These are phyloP conservation scores for Rhynchopsitta pachyrhyncha DNA, from an alignment of 2,113 vertebrate genomes.

Conservation along the genomic window DNA sequence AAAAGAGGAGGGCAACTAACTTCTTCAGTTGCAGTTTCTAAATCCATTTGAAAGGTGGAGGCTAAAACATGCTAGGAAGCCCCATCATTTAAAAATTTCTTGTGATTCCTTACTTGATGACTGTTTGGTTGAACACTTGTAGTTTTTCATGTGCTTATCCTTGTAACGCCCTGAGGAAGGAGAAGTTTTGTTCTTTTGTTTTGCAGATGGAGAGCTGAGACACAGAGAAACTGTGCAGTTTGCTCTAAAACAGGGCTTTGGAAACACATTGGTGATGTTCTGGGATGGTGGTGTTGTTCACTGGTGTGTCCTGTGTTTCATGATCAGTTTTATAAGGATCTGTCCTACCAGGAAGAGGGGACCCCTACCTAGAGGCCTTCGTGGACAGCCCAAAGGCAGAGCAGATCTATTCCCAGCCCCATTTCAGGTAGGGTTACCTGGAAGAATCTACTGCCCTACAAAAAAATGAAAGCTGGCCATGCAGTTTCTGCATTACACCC, in stretches of 20 bases:
- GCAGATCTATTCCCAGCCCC: not conserved
- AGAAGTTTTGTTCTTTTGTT: not conserved
- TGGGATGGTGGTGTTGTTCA: accelerated
- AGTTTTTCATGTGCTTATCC: not conserved
- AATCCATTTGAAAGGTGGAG: not conserved
- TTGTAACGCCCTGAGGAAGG: not conserved
- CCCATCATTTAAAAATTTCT: not conserved
- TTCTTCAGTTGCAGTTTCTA: not conserved
- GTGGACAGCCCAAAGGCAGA: not conserved
- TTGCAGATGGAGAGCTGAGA: not conserved
- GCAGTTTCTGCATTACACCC: not conserved
- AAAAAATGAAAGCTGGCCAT: not conserved
- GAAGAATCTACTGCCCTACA: not conserved
- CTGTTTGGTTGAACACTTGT: accelerated
- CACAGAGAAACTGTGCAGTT: not conserved
- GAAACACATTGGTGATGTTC: not conserved
- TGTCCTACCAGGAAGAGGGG: not conserved
- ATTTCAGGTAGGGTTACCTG: not conserved
- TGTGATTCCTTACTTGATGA: not conserved
- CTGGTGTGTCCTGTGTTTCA: not conserved
- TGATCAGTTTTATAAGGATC: not conserved
- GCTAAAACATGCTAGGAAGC: not conserved
- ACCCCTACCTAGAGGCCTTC: not conserved
- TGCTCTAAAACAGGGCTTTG: not conserved
- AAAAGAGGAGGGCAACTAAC: not conserved